Base-by-base conservation (phyloP, 2,888 invertebrate genomes). In the Drosophila paramelanica region DNA sequence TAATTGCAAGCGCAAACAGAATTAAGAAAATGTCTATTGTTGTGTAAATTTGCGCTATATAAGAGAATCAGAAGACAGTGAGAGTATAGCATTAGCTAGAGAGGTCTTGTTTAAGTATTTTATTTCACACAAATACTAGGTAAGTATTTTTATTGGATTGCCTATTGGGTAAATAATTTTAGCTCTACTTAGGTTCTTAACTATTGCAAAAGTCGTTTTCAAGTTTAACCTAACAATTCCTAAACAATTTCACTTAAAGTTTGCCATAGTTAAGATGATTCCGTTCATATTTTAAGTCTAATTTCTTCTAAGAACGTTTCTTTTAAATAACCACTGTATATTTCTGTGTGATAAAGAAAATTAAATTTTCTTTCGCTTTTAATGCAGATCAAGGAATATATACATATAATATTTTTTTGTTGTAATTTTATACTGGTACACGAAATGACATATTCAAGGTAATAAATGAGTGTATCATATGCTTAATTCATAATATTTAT, bases 1-100 rank as follows among this genome's bases (percentile, higher is more conserved):
- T 75, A 77, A 75, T 77, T 75, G 78, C 64, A 31, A 73, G 47
- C 50, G 67, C 67, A 67, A 72, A 77, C 60, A 75, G 60, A 64
- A 75, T 73, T 75, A 77, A 57, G 75, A 43, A 67, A 67, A 67
- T 67, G 56, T 61, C 64, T 67, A 73, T 77, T 62, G 58, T 49
- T 77, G 52, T 36, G 47, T 45, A 60, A 57, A 31, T 31, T 45
- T 53, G 52, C 38, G 47, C 61, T 33, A 49, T 43, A 31, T 33
- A 43, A 50, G 20, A 33, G 42, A 17, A 47, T n/a, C 52, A 25
- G 13, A 8, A 13, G 8, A 43, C 20, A 7, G 25, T 23, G 11
- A 14, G 5, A 51, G n/a, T 7, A 36, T 31, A 6, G 13, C n/a
- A 3, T n/a, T 38, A 10, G 27, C 33, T 51, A 38, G 2, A 11